Base-by-base conservation (phyloP, 2,888 invertebrate species). In the Pycnomerus fuliginosus region DNA sequence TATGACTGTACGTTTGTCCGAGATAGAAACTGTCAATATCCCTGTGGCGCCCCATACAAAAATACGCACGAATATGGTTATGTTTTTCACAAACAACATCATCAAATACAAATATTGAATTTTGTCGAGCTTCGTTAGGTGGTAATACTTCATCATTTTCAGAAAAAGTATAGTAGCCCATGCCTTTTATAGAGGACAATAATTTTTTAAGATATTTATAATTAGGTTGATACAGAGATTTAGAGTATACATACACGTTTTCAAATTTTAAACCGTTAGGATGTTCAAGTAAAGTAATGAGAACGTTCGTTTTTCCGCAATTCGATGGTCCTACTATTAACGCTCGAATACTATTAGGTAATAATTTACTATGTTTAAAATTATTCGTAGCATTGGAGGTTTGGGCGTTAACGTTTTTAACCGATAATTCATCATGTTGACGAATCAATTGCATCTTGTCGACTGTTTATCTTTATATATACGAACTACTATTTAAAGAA, bases 61-160 rank as follows among this genome's bases (percentile, higher is more conserved):
- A 69, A 48, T 56, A 65, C 3, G 45, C 35, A 41, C 58, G 44
- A n/a, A 69, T 60, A 22, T 51, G 55, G 27, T 58, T 46, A 43
- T 64, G 62, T 33, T 62, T 61, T 7, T 63, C 66, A 24, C 63
- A 66, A 11, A 61, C 60, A 12, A 70, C 60, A 57, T 70, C 68
- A 51, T 70, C 68, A 48, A 71, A 71, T 31, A 71, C 64, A 44
- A 70, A 58, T 10, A 70, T 53, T 5, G 64, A 66, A 52, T 63
- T 57, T 39, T 30, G 28, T 53, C 50, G 50, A 2, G 61, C 60
- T 12, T 58, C 44, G 2, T 51, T 10, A 3, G 59, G 56, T 20
- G 41, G 7, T 30, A 58, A 39, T n/a, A 59, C 43, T 2, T 56
- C 50, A 10, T 52, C 52, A 28, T 53, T 53, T 12, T 50, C 49